Percentiles rank a stretch among this genome's conserved stretches.
These are phyloP conservation scores for Ciconia maguari DNA, from an alignment of 2,113 vertebrate genomes.

Conservation along the genomic window DNA sequence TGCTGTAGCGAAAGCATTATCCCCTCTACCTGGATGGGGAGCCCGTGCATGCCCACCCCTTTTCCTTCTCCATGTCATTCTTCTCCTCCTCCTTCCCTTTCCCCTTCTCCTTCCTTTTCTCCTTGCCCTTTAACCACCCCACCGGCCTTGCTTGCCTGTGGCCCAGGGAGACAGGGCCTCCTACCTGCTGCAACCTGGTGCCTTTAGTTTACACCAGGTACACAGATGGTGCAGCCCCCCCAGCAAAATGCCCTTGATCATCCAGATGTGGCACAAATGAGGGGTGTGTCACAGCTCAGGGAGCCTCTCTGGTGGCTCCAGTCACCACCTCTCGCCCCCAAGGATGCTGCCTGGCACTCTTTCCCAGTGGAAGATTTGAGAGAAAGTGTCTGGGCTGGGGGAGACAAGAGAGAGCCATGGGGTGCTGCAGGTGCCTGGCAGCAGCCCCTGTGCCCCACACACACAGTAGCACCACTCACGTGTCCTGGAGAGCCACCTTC, in stretches of 20 bases:
- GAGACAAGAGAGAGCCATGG: neutral
- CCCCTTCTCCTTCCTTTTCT: neutral
- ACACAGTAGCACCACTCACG: accelerated
- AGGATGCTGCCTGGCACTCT: neutral
- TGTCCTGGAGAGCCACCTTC: neutral
- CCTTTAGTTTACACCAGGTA: neutral
- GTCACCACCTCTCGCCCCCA: accelerated
- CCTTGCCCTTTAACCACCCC: neutral
- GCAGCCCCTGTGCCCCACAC: neutral
- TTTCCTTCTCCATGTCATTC: neutral
- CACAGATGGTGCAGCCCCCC: accelerated
- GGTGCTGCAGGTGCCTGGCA: neutral
- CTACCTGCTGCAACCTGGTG: neutral
- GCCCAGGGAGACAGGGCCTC: neutral
- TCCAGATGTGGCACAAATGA: neutral
- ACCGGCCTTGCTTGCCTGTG: accelerated
- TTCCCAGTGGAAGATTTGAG: neutral
- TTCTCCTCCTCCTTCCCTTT: neutral
- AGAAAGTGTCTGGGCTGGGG: neutral
- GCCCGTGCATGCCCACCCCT: accelerated
- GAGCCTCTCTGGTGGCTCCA: neutral
- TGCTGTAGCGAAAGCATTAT: neutral
- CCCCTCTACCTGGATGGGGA: neutral
- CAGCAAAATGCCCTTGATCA: accelerated
- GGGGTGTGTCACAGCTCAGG: neutral